Evolutionary conservation across 1,140 invertebrate species (phyloP), one percentile per base, ranked within the genome.

Genomic region (Cylas formicarius): DNA sequence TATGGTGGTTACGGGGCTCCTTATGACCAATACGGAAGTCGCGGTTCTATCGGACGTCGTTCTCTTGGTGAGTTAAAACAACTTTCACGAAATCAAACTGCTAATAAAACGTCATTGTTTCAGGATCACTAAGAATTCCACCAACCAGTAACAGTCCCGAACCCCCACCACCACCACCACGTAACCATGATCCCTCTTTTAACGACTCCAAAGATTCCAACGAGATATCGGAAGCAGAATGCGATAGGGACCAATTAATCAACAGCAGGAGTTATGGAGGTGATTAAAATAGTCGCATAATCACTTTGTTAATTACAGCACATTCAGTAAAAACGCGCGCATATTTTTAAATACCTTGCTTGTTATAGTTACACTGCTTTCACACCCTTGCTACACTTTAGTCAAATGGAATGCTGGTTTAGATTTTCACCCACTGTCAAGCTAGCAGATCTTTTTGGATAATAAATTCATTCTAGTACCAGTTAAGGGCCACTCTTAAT

Each of bases 201-300:
- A 90, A 91, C 67, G 86, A 90, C 63, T 88, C 84, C 61, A 90
- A 90, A 69, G 87, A 90, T 61, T 90, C 86, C 67, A 91, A 90
- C 69, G 87, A 92, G 68, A 88, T 90, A 65, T 90, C 86, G 61
- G 89, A 92, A 72, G 87, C 87, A 56, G 88, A 91, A 67, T 91
- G 87, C 67, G 89, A 91, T 71, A 81, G 81, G 50, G 82, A 84
- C 63, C 81, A 84, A 51, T 64, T 79, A 57, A 75, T 83, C 58
- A 80, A 76, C 68, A 71, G 52, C 59, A 71, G 80, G 45, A 82
- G 75, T 50, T 84, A 84, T 63, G 79, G 80, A 56, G 82, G 82
- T 84, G 65, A 77, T 76, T 75, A 53, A 6, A 22, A 17, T 10
- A 17, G n/a, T 31, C n/a, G n/a, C n/a, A n/a, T n/a, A n/a, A n/a